A percentile compares a stretch with the other conserved stretches of the same genome.
phyloP scores from a whole-genome alignment of 2,797 vertebrate genomes.

The Chaenodraco wilsoni region DNA sequence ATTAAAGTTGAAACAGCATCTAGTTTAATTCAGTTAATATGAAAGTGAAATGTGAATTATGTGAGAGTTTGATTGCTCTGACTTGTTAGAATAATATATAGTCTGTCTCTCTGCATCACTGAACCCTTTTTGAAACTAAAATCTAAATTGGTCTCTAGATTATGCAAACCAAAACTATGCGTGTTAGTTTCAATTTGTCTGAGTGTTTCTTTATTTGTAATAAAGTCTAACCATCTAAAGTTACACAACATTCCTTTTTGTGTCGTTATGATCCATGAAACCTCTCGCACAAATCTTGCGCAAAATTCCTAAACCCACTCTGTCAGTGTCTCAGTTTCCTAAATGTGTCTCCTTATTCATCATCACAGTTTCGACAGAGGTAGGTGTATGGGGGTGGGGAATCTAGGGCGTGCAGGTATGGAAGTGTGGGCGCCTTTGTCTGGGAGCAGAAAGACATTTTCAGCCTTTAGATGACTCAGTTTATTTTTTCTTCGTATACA shows the following conservation, averaged over 20 bases:
- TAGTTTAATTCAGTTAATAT: not conserved
- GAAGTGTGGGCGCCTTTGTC: conserved; percentile 14
- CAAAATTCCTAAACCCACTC: conserved; percentile 36
- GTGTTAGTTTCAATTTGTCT: not conserved
- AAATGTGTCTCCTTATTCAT: conserved; percentile 36
- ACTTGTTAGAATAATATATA: not conserved
- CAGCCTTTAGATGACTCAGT: conserved; percentile 39
- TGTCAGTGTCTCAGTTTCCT: conserved; percentile 15
- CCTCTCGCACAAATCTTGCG: conserved; percentile 17
- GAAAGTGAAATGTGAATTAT: not conserved
- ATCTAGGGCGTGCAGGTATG: conserved; percentile 6
- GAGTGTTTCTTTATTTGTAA: conserved; percentile 3
- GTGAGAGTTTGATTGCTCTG: not conserved
- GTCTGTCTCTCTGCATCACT: not conserved
- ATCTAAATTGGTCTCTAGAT: conserved; percentile 1
- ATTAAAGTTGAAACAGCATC: not conserved
- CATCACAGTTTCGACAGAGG: conserved; percentile 65
- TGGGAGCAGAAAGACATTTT: not conserved
- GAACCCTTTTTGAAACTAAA: not conserved
- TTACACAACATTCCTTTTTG: conserved; percentile 39
- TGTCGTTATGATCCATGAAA: conserved; percentile 44
- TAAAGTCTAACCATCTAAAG: not conserved
- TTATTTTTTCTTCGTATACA: not conserved
- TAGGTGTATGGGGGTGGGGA: not conserved
- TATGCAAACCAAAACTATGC: conserved; percentile 15